phyloP scores from a whole-genome alignment of 2,888 invertebrate species.

The Xestobium rufovillosum region DNA sequence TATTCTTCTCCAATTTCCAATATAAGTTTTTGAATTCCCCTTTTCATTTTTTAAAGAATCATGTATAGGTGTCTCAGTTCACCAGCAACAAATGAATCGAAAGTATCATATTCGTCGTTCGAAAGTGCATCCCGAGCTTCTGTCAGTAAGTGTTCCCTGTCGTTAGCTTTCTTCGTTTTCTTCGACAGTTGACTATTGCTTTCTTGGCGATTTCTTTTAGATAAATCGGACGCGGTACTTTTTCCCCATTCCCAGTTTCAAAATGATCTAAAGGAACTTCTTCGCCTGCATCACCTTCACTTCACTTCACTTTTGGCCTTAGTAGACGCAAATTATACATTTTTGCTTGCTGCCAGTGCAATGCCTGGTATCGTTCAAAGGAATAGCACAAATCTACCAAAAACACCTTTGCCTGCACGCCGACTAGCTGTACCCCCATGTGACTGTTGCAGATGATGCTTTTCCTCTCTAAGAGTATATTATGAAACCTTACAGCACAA shows the following conservation, averaged over 20 bases:
- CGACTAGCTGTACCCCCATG: constrained; percentile 13
- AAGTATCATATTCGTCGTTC: too few relatives aligned
- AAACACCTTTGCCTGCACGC: too few relatives aligned
- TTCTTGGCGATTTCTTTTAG: constrained; percentile 10
- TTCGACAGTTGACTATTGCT: constrained; percentile 3
- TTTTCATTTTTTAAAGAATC: constrained; percentile 8
- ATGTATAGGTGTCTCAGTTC: constrained; percentile 1
- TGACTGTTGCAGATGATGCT: constrained; percentile 12
- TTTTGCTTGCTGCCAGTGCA: constrained; percentile 9
- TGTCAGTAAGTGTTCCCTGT: constrained; percentile 3
- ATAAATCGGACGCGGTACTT: too few relatives aligned
- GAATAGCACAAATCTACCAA: too few relatives aligned
- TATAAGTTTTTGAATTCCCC: constrained; percentile 12
- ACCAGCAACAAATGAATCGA: constrained; percentile 1
- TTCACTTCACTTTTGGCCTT: constrained; percentile 7
- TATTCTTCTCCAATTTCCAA: constrained; percentile 10
- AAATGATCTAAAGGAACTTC: constrained; percentile 8
- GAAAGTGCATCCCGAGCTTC: not conserved
- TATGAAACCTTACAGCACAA: too few relatives aligned
- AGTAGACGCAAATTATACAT: constrained; percentile 11
- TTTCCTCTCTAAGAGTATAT: constrained; percentile 10
- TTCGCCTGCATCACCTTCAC: constrained; percentile 7
- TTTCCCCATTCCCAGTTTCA: constrained; percentile 11
- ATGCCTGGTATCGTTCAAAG: too few relatives aligned
- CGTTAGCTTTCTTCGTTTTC: too few relatives aligned